Evolutionary conservation across 2,888 invertebrate genomes (phyloP).

Genomic region (Diarsia mendica): DNA sequence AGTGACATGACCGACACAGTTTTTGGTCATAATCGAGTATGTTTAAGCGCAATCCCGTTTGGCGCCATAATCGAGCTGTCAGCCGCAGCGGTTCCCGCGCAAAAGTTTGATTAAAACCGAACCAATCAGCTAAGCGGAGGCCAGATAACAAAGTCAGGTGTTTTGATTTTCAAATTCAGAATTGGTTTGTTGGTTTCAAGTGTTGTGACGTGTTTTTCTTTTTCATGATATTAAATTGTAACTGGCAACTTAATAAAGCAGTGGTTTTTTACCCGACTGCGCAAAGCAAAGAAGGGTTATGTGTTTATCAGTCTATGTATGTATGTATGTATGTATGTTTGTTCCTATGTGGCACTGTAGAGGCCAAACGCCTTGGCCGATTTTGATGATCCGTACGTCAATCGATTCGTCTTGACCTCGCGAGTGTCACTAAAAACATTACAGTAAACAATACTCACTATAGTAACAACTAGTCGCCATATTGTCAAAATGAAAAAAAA

Average conservation of each 20-base stretch:
- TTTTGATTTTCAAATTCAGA: conserved; percentile 54
- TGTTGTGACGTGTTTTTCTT: conserved; percentile 10
- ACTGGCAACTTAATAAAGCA: neutral
- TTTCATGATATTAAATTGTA: conserved; percentile 2
- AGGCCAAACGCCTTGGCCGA: no score
- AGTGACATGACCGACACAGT: conserved; percentile 68
- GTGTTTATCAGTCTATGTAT: no score
- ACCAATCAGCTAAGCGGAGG: conserved; percentile 70
- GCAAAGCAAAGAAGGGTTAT: no score
- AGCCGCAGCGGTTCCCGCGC: conserved; percentile 66
- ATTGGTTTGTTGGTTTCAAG: conserved; percentile 42
- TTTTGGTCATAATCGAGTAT: conserved; percentile 75
- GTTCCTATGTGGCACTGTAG: no score
- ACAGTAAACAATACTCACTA: no score
- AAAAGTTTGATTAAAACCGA: conserved; percentile 76
- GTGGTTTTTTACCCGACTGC: no score
- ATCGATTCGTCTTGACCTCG: no score
- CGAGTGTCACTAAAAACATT: no score
- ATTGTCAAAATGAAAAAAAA: no score
- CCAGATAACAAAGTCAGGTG: conserved; percentile 65
- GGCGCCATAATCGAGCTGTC: conserved; percentile 77
- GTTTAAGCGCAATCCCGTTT: conserved; percentile 68
- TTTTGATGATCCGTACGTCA: no score
- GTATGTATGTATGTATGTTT: no score
- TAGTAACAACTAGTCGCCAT: no score